Percentiles rank a stretch among this genome's conserved stretches.
Evolutionary conservation across 2,888 invertebrate species (phyloP).

Genomic region (Pollenia griseotomentosa): DNA sequence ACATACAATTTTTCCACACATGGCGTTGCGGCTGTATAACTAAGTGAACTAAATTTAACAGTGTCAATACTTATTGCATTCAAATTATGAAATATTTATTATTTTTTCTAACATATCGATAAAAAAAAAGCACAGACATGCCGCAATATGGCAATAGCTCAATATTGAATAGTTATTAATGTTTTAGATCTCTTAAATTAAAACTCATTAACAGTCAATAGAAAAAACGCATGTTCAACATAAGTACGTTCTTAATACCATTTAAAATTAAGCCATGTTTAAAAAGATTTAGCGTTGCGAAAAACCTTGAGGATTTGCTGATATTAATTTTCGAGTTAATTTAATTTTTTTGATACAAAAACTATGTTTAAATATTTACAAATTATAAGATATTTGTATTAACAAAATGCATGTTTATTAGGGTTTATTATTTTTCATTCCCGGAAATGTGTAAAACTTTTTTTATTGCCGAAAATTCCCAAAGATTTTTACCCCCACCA

Average conservation of each 20-base stretch:
- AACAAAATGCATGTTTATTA: background rate
- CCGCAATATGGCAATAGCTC: background rate
- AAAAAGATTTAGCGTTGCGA: background rate
- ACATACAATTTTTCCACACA: conserved; percentile 38
- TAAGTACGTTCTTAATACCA: conserved; percentile 21
- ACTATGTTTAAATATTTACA: background rate
- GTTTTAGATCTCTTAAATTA: conserved; percentile 19
- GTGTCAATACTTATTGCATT: conserved; percentile 38
- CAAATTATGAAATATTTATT: conserved; percentile 47
- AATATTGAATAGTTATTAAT: background rate
- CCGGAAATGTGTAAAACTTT: no score
- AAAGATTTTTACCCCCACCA: no score
- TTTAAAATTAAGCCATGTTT: background rate
- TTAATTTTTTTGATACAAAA: conserved; percentile 16
- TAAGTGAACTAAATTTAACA: conserved; percentile 13
- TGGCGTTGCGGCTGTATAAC: background rate
- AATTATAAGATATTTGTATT: conserved; percentile 6
- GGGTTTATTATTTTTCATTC: no score
- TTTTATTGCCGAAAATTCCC: no score
- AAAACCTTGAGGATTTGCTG: conserved; percentile 41
- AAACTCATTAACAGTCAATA: conserved; percentile 39
- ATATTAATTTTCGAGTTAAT: conserved; percentile 3
- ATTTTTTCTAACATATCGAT: background rate
- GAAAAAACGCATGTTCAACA: conserved; percentile 22
- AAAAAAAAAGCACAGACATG: background rate